phyloP scores from a whole-genome alignment of 2,888 invertebrate species.

The Idaea biselata region DNA sequence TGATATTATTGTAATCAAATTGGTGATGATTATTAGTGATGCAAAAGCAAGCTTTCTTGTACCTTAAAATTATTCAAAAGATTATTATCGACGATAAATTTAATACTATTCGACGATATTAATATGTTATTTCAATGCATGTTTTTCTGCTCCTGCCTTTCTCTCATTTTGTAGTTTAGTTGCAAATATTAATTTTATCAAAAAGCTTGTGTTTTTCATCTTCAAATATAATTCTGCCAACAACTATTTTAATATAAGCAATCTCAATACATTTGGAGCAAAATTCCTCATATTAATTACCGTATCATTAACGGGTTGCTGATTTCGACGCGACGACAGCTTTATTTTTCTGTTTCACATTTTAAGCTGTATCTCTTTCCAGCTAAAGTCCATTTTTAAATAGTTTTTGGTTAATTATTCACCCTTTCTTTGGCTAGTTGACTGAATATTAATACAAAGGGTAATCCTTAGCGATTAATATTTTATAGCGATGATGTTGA shows the following conservation, averaged over 20 bases:
- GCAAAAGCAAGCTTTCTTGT: no score
- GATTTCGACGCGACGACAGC: constrained; percentile 58
- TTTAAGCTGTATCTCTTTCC: constrained; percentile 3
- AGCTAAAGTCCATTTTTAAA: constrained; percentile 9
- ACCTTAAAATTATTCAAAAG: no score
- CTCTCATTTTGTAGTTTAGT: no score
- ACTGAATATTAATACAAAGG: constrained; percentile 72
- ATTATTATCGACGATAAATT: no score
- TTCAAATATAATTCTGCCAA: not conserved
- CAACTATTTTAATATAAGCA: not conserved
- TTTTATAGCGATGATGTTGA: constrained; percentile 35
- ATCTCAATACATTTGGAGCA: constrained; percentile 6
- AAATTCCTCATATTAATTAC: constrained; percentile 63
- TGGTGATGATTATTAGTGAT: no score
- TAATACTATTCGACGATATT: no score
- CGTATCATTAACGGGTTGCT: constrained; percentile 68
- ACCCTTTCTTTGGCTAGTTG: constrained; percentile 71
- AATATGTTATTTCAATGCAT: no score
- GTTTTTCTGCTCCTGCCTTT: no score
- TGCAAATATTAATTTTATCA: not conserved
- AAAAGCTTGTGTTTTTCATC: not conserved
- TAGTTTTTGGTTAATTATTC: constrained; percentile 56
- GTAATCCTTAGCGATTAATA: constrained; percentile 69
- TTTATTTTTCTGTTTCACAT: constrained; percentile 31
- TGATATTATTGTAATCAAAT: no score